Evolutionary conservation across 2,888 invertebrate genomes (phyloP).

Genomic region (Stratiomys singularior): DNA sequence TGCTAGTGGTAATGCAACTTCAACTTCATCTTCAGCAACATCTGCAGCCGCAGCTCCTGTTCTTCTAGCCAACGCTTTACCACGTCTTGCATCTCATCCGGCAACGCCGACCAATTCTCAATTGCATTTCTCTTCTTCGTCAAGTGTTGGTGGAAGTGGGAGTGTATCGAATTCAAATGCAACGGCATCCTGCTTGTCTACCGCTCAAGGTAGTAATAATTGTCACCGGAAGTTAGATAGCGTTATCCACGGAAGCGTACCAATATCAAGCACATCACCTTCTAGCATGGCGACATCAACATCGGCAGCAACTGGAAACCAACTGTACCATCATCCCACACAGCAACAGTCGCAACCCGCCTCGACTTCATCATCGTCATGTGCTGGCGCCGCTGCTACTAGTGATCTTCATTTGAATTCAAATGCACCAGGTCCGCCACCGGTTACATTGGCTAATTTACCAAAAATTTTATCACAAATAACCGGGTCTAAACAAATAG

Average conservation of each 20-base stretch:
- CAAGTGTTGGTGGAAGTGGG: slow-evolving; percentile 55
- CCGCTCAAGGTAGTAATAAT: slow-evolving; percentile 48
- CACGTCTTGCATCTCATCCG: slow-evolving; percentile 67
- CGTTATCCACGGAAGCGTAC: slow-evolving; percentile 50
- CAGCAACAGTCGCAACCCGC: slow-evolving; percentile 55
- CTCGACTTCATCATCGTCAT: slow-evolving; percentile 51
- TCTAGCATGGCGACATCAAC: slow-evolving; percentile 20
- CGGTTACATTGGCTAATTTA: slow-evolving; percentile 66
- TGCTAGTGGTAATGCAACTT: slow-evolving; percentile 54
- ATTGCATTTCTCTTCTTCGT: slow-evolving; percentile 58
- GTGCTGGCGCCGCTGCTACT: slow-evolving; percentile 53
- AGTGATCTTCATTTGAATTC: slow-evolving; percentile 63
- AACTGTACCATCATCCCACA: slow-evolving; percentile 50
- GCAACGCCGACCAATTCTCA: slow-evolving; percentile 56
- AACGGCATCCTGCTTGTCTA: slow-evolving; percentile 45
- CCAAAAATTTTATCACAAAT: slow-evolving; percentile 68
- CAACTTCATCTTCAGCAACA: slow-evolving; percentile 55
- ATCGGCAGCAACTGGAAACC: slow-evolving; percentile 26
- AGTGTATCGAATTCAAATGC: slow-evolving; percentile 54
- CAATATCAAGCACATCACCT: slow-evolving; percentile 51
- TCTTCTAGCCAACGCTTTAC: slow-evolving; percentile 69
- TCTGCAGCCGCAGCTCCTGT: slow-evolving; percentile 62
- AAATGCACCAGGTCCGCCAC: slow-evolving; percentile 65
- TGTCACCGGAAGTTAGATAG: slow-evolving; percentile 51
- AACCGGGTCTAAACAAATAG: slow-evolving; percentile 61